Percentiles rank a stretch among this genome's conserved stretches.
Conservation (phyloP, 2,797 vertebrate genomes). For the Kryptolebias ocellatus region DNA sequence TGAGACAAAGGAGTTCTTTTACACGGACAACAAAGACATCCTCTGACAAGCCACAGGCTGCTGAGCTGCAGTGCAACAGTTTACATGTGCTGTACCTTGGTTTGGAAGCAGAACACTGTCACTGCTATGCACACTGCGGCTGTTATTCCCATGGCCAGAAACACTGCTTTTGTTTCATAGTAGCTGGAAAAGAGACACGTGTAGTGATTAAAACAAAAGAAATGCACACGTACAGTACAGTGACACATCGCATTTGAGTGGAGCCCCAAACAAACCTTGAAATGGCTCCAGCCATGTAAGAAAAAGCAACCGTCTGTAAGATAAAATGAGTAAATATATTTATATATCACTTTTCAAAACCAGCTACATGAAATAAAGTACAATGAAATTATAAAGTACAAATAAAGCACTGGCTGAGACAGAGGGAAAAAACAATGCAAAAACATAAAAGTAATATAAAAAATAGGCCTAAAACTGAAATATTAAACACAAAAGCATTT, state of each 20-base stretch:
- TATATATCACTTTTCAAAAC: no score
- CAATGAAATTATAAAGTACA: no score
- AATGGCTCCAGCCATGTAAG: slow-evolving; percentile 91
- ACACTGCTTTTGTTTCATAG: slow-evolving; percentile 87
- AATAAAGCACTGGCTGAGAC: no score
- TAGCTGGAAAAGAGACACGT: slow-evolving; percentile 74
- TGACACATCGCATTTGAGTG: background rate
- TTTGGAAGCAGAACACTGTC: slow-evolving; percentile 98
- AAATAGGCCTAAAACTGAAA: no score
- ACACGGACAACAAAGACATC: slow-evolving; percentile 74
- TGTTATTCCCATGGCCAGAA: slow-evolving; percentile 91
- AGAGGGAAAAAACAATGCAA: no score
- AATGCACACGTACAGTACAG: background rate
- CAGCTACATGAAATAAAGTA: no score
- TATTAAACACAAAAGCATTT: no score
- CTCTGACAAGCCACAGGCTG: slow-evolving; percentile 60
- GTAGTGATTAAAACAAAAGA: slow-evolving; percentile 13
- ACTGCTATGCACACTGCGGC: slow-evolving; percentile 89
- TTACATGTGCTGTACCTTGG: slow-evolving; percentile 89
- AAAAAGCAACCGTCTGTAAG: slow-evolving; percentile 90
- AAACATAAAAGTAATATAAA: no score
- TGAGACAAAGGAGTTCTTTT: slow-evolving; percentile 81
- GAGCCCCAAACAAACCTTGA: slow-evolving; percentile 84
- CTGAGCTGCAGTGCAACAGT: slow-evolving; percentile 41
- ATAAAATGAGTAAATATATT: slow-evolving; percentile 21